Evolutionary conservation across 2,888 invertebrate species (phyloP).

Genomic region (Nephrotoma guestfalica): DNA sequence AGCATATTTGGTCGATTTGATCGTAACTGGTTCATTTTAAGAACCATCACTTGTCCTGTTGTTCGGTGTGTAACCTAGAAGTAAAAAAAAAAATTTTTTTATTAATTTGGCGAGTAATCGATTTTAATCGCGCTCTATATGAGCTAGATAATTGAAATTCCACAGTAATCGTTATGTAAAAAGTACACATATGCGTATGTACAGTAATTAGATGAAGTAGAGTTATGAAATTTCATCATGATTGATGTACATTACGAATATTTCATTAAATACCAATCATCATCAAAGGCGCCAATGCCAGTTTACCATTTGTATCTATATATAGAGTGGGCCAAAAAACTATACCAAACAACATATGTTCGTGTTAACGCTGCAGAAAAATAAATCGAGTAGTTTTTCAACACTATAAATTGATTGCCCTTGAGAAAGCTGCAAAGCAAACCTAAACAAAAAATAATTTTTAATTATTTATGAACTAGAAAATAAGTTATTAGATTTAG

Average conservation of each 20-base stretch:
- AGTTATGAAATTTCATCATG: background rate
- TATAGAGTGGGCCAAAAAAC: background rate
- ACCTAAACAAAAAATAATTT: background rate
- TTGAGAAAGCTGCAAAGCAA: background rate
- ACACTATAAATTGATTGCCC: background rate
- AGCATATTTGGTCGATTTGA: conserved; percentile 93
- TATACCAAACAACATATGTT: background rate
- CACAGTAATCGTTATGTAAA: background rate
- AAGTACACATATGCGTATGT: background rate
- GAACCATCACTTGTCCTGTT: conserved; percentile 89
- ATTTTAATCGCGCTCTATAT: background rate
- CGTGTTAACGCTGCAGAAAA: background rate
- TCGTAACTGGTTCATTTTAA: conserved; percentile 89
- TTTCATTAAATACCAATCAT: background rate
- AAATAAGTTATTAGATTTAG: background rate
- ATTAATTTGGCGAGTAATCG: background rate
- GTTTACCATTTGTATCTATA: background rate
- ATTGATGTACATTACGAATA: background rate
- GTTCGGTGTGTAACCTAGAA: conserved; percentile 83
- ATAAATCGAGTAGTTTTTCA: background rate
- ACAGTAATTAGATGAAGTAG: background rate
- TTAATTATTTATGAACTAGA: background rate
- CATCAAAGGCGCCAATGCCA: background rate
- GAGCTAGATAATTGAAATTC: background rate
- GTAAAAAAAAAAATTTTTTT: conserved; percentile 5